Evolutionary conservation across 2,888 invertebrate genomes (phyloP).

Genomic region (Erebia ligea): DNA sequence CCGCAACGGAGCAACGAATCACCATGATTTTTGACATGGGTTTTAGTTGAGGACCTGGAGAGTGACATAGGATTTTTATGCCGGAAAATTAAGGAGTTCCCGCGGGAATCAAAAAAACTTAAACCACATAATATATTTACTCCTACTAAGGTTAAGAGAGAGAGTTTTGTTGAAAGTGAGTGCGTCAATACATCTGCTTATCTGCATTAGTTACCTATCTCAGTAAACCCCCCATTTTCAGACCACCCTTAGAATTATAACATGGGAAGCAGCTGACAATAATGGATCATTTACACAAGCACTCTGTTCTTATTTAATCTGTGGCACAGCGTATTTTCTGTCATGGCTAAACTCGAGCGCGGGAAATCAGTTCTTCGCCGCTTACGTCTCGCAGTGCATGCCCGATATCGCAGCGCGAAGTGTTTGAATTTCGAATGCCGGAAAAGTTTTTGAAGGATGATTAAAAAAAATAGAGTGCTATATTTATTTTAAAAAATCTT

Average conservation of each 20-base stretch:
- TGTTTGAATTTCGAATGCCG: conserved; percentile 30
- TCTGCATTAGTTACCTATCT: no score
- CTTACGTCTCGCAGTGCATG: conserved; percentile 45
- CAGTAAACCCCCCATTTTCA: no score
- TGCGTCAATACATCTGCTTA: no score
- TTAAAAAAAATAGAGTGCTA: background rate
- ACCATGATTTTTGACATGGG: no score
- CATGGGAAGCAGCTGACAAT: background rate
- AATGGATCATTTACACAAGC: background rate
- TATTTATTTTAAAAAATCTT: background rate
- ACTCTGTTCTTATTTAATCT: conserved; percentile 40
- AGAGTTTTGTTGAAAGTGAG: no score
- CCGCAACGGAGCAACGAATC: no score
- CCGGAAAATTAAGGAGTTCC: no score
- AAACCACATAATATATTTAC: no score
- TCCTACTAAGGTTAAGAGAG: no score
- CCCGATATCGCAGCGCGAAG: conserved; percentile 33
- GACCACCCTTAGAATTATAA: background rate
- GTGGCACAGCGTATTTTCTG: conserved; percentile 40
- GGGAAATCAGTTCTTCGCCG: conserved; percentile 47
- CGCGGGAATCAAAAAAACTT: no score
- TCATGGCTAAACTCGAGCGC: conserved; percentile 43
- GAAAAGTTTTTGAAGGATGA: conserved; percentile 26
- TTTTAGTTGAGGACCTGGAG: no score
- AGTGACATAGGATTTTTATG: no score